Conservation (phyloP, 2,113 vertebrate species). For the Mobula birostris region DNA sequence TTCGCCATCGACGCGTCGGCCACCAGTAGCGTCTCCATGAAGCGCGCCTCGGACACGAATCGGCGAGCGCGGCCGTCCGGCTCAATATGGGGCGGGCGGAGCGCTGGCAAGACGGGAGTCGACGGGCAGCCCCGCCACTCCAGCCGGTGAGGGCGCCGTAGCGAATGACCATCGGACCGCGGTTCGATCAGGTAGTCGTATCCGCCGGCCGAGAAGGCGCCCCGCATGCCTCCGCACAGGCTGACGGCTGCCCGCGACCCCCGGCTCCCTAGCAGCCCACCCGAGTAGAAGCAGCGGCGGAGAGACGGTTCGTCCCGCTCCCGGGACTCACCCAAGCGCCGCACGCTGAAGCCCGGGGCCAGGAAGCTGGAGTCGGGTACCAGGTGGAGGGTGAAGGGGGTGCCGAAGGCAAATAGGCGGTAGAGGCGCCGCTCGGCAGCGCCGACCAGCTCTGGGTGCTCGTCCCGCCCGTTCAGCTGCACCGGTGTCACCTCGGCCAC, state of each 20-base stretch:
- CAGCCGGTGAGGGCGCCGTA: slow-evolving; percentile 45
- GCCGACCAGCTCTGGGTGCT: slow-evolving; percentile 44
- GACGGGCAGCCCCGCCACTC: slow-evolving; percentile 29
- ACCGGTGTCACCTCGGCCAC: slow-evolving; percentile 40
- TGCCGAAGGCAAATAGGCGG: slow-evolving; percentile 63
- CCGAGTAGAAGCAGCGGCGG: slow-evolving; percentile 69
- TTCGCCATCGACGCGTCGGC: slow-evolving; percentile 73
- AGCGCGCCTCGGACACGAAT: slow-evolving; percentile 76
- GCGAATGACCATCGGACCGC: slow-evolving; percentile 40
- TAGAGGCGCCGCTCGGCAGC: slow-evolving; percentile 48
- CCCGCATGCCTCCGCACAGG: slow-evolving; percentile 68
- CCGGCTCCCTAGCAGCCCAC: slow-evolving; percentile 52
- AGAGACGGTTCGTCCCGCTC: slow-evolving; percentile 39
- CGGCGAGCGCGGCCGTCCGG: slow-evolving; percentile 53
- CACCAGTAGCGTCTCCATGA: slow-evolving; percentile 79
- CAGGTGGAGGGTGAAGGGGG: slow-evolving; percentile 59
- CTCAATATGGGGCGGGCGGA: slow-evolving; percentile 36
- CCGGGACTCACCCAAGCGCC: neutral
- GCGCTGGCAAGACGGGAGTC: no score
- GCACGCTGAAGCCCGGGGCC: slow-evolving; percentile 57
- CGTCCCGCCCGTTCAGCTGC: slow-evolving; percentile 40
- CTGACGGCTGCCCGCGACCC: slow-evolving; percentile 68
- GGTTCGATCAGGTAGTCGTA: slow-evolving; percentile 69
- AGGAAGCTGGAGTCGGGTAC: slow-evolving; percentile 69
- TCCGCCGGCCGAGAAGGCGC: slow-evolving; percentile 65